Evolutionary conservation across 2,888 invertebrate species (phyloP).

Genomic region (Odiellus spinosus): DNA sequence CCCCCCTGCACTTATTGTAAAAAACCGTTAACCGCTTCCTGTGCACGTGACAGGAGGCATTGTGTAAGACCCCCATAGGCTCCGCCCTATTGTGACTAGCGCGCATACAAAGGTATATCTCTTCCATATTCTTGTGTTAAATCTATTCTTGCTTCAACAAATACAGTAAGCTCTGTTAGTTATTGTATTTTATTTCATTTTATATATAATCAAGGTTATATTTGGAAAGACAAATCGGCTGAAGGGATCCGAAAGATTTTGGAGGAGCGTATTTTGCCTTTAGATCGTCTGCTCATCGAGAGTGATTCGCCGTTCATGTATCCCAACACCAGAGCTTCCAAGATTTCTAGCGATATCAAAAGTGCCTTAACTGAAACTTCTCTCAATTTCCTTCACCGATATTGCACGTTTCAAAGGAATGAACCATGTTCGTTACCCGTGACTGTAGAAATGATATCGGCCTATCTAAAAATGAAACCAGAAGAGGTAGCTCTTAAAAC

Average conservation of each 20-base stretch:
- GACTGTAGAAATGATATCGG: conserved; percentile 84
- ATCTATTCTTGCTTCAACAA: no score
- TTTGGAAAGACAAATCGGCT: conserved; percentile 83
- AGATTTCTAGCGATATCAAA: conserved; percentile 71
- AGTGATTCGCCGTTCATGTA: conserved; percentile 95
- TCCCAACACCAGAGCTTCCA: conserved; percentile 81
- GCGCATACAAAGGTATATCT: no score
- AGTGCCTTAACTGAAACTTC: conserved; percentile 71
- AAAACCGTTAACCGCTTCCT: no score
- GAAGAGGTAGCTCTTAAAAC: conserved; percentile 80
- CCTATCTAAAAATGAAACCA: conserved; percentile 66
- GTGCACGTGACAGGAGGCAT: no score
- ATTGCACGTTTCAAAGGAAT: conserved; percentile 89
- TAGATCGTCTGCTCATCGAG: conserved; percentile 72
- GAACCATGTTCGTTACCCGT: conserved; percentile 88
- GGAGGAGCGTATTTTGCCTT: conserved; percentile 58
- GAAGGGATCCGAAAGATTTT: conserved; percentile 69
- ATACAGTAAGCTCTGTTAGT: no score
- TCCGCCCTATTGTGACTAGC: no score
- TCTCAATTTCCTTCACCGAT: conserved; percentile 62
- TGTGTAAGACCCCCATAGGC: no score
- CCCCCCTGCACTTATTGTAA: no score
- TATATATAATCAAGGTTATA: no score
- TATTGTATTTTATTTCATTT: no score
- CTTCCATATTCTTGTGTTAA: no score